Evolutionary conservation across 1,140 invertebrate genomes (phyloP).

Genomic region (Zaprionus davidi): DNA sequence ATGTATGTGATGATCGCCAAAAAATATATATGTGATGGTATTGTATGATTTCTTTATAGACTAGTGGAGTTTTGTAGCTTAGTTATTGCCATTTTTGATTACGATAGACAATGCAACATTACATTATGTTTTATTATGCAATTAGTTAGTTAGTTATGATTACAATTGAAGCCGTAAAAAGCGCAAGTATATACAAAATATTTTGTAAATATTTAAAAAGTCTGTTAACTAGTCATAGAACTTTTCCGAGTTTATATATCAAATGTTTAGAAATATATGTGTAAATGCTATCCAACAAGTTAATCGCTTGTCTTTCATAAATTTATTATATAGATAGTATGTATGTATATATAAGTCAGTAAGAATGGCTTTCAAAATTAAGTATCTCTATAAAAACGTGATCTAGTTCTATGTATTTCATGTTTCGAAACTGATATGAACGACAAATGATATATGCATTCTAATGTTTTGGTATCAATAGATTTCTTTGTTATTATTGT

Average conservation of each 20-base stretch:
- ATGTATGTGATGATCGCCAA: conserved; percentile 57
- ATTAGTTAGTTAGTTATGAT: conserved; percentile 34
- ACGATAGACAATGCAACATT: conserved; percentile 37
- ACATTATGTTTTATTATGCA: conserved; percentile 24
- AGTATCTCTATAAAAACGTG: conserved; percentile 25
- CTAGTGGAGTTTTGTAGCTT: conserved; percentile 72
- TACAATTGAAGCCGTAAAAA: conserved; percentile 77
- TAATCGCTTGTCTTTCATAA: conserved; percentile 8
- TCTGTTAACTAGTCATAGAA: conserved; percentile 63
- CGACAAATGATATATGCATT: conserved; percentile 67
- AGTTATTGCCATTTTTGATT: conserved; percentile 77
- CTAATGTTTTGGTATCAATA: conserved; percentile 16
- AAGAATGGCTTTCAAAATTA: conserved; percentile 32
- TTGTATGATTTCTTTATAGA: conserved; percentile 45
- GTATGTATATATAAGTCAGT: conserved; percentile 11
- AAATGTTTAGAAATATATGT: conserved; percentile 38
- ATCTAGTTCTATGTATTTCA: conserved; percentile 30
- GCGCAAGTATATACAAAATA: conserved; percentile 80
- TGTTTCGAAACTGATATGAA: conserved; percentile 69
- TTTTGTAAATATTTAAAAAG: conserved; percentile 82
- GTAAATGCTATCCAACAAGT: conserved; percentile 52
- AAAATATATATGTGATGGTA: conserved; percentile 59
- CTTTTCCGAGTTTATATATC: conserved; percentile 35
- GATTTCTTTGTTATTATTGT: conserved; percentile 40
- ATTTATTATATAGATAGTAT: conserved; percentile 12